Conservation (phyloP, 2,113 vertebrate species). For the Helogale parvula region DNA sequence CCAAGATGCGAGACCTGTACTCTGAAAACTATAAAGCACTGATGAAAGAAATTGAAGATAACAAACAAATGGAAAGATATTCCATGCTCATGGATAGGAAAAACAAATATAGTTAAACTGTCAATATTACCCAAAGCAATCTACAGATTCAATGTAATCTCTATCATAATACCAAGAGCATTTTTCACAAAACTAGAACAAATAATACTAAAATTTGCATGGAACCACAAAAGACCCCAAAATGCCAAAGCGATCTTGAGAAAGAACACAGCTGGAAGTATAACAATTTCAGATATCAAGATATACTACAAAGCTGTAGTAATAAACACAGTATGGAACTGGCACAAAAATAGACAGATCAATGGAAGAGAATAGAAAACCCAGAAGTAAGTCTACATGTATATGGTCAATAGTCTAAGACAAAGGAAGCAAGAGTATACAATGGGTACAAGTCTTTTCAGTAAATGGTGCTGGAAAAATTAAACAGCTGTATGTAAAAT, state of each 20-base stretch:
- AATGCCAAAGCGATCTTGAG: neutral
- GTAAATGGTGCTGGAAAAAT: neutral
- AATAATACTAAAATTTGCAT: neutral
- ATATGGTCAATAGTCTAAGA: neutral
- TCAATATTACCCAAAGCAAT: neutral
- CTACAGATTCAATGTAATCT: neutral
- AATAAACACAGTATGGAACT: neutral
- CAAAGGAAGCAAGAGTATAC: neutral
- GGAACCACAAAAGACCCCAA: neutral
- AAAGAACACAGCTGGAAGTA: neutral
- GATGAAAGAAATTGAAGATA: neutral
- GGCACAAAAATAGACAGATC: neutral
- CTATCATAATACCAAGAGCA: neutral
- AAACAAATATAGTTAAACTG: neutral
- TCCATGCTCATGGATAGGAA: neutral
- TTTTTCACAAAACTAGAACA: neutral
- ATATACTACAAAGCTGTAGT: neutral
- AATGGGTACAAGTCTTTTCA: neutral
- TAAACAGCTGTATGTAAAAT: neutral
- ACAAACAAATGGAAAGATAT: neutral
- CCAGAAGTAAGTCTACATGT: neutral
- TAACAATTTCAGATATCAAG: neutral
- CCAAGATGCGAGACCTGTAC: neutral
- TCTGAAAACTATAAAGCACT: neutral
- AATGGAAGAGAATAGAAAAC: neutral